Percentiles rank a stretch among this genome's conserved stretches.
Evolutionary conservation across 2,113 vertebrate genomes (phyloP).

Genomic region (Nothocercus nigrocapillus): DNA sequence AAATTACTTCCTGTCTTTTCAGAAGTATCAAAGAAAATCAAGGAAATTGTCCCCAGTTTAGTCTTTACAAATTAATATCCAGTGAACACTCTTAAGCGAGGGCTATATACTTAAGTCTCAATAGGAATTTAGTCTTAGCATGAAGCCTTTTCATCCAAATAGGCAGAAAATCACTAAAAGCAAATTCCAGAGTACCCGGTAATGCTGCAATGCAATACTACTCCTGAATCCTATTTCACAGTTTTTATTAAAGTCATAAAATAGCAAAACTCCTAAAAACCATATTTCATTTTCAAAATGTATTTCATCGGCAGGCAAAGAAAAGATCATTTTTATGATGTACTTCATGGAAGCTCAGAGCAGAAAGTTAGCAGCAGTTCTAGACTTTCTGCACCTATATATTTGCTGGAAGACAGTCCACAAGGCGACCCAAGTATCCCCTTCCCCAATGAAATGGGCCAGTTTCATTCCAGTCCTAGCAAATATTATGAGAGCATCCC

Average conservation of each 20-base stretch:
- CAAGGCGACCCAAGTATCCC: background rate
- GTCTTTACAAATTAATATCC: conserved; percentile 28
- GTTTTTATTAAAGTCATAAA: conserved; percentile 42
- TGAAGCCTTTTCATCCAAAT: conserved; percentile 32
- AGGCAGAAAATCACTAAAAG: conserved; percentile 43
- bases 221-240: conserved; percentile 32
- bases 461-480: background rate
- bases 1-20: conserved; percentile 15
- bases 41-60: conserved; percentile 36
- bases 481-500: background rate
- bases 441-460: background rate
- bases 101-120: background rate
- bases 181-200: background rate
- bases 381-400: background rate
- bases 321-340: background rate
- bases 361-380: background rate
- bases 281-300: background rate
- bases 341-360: background rate
- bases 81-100: background rate
- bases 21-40: conserved; percentile 14
- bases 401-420: background rate
- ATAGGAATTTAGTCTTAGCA: conserved; percentile 38
- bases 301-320: conserved; percentile 29
- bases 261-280: background rate
- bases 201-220: conserved; percentile 35